These are phyloP conservation scores for Chrysotoxum bicinctum DNA, from an alignment of 2,888 invertebrate species.

Conservation along the genomic window DNA sequence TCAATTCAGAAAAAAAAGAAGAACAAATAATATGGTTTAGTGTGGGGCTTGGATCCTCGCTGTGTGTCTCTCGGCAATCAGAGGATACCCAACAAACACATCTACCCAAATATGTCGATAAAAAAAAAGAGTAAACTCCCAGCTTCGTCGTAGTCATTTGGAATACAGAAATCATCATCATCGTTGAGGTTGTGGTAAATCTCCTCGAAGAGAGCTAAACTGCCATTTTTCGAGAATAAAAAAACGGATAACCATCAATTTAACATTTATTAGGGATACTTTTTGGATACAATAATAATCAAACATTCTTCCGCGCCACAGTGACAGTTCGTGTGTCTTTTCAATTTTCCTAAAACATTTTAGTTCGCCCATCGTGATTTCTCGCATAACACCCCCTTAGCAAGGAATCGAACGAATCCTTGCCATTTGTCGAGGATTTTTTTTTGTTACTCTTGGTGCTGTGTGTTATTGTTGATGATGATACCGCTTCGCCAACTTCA, in stretches of 20 bases:
- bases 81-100: slow-evolving; percentile 16
- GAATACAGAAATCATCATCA: slow-evolving; percentile 69
- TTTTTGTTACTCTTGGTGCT: slow-evolving; percentile 17
- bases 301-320: slow-evolving; percentile 55
- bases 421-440: slow-evolving; percentile 41
- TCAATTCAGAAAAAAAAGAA: slow-evolving; percentile 45
- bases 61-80: slow-evolving; percentile 29
- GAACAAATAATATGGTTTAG: neutral
- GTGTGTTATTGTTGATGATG: slow-evolving; percentile 67
- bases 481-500: slow-evolving; percentile 68
- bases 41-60: slow-evolving; percentile 11
- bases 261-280: slow-evolving; percentile 73
- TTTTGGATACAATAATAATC: slow-evolving; percentile 72
- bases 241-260: slow-evolving; percentile 72
- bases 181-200: slow-evolving; percentile 69
- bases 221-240: slow-evolving; percentile 69
- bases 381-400: slow-evolving; percentile 11
- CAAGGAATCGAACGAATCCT: slow-evolving; percentile 9
- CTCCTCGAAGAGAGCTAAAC: slow-evolving; percentile 61
- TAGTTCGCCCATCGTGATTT: slow-evolving; percentile 54
- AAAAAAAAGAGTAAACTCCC: slow-evolving; percentile 49
- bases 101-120: neutral
- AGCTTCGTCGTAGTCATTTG: slow-evolving; percentile 40
- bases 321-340: slow-evolving; percentile 71
- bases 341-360: slow-evolving; percentile 72